phyloP scores from a whole-genome alignment of 2,113 vertebrate species.

The Atrichornis clamosus region DNA sequence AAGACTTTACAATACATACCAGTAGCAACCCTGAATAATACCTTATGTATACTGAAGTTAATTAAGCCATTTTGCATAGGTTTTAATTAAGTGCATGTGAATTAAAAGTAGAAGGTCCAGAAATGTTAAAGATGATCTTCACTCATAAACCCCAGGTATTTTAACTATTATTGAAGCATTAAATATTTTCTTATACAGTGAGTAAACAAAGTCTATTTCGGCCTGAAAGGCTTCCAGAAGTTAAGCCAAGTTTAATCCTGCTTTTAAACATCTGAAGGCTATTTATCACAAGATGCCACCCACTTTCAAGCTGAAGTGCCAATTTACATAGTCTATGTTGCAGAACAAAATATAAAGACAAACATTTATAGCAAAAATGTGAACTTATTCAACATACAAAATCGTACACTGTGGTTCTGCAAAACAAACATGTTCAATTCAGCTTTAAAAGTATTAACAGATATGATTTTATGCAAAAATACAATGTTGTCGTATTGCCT shows the following conservation, averaged over 20 bases:
- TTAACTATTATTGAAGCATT: not conserved
- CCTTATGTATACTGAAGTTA: not conserved
- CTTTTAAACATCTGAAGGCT: constrained; percentile 21
- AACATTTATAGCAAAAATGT: not conserved
- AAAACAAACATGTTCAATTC: not conserved
- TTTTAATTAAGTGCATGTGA: not conserved
- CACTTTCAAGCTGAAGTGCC: not conserved
- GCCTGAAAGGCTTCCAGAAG: not conserved
- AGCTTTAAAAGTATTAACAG: not conserved
- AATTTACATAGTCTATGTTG: not conserved
- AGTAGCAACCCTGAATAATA: not conserved
- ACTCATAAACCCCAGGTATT: not conserved
- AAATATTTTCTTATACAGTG: not conserved
- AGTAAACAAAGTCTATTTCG: not conserved
- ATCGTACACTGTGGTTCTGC: not conserved
- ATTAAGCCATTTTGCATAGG: not conserved
- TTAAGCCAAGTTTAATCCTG: not conserved
- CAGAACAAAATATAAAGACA: not conserved
- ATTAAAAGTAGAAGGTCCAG: not conserved
- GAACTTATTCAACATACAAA: not conserved
- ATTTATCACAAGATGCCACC: not conserved
- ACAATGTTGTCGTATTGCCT: not conserved
- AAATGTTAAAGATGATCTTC: not conserved
- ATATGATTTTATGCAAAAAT: not conserved
- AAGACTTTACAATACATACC: not conserved